These are phyloP conservation scores for Aegotheles bennettii DNA, from an alignment of 2,113 vertebrate species.

Conservation along the genomic window DNA sequence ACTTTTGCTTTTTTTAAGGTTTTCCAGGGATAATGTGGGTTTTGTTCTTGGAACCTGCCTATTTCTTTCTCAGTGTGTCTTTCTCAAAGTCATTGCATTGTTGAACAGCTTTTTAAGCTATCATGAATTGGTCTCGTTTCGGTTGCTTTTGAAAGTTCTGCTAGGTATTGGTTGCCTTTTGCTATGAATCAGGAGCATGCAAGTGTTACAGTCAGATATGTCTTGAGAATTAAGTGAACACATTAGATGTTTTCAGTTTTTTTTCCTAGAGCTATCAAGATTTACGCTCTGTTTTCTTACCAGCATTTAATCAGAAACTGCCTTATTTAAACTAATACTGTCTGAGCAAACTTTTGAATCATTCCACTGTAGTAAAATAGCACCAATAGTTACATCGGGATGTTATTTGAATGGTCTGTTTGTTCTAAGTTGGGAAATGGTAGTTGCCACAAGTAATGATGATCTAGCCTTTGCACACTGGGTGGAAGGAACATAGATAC, in stretches of 20 bases:
- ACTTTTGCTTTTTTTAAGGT: neutral
- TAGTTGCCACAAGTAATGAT: neutral
- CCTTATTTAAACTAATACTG: neutral
- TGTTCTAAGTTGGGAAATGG: neutral
- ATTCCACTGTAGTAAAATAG: neutral
- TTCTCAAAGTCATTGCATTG: neutral
- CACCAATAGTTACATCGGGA: neutral
- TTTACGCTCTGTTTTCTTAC: neutral
- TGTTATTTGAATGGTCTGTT: neutral
- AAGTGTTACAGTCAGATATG: neutral
- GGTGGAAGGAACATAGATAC: fast-evolving
- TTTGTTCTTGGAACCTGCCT: neutral
- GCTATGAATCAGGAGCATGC: neutral
- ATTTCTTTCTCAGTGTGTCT: neutral
- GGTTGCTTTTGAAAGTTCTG: neutral
- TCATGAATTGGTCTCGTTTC: neutral
- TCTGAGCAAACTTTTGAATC: neutral
- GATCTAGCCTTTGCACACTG: neutral
- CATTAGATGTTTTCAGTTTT: neutral
- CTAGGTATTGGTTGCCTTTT: neutral
- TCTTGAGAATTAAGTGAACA: neutral
- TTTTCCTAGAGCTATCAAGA: neutral
- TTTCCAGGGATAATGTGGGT: neutral
- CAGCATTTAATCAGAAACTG: neutral
- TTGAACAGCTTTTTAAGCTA: neutral